Base-by-base conservation (phyloP, 2,113 vertebrate species). In the Phoenicopterus ruber region DNA sequence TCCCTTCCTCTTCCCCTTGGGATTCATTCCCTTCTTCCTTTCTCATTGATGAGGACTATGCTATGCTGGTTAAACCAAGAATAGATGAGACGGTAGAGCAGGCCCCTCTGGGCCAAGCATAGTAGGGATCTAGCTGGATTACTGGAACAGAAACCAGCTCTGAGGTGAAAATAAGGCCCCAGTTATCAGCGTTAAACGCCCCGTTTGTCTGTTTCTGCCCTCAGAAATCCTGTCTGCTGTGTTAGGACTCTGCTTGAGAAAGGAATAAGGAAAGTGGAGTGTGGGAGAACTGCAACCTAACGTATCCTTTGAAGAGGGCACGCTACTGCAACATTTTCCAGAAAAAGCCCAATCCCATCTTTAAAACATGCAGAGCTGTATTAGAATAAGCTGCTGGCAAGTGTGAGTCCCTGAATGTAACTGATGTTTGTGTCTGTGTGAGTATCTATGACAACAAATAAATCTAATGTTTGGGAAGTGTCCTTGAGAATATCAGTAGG, bases 381-480 rank as follows among this genome's bases (percentile, higher is more conserved):
- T 73, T 85, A 6, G 11, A 82, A 80, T 13, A 58, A 82, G 63
- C 77, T 89, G 81, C 58, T 96, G 94, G 91, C 81, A 76, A 94
- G 73, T 34, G 57, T 11, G 47, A 92, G 82, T 59, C 84, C 70
- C 85, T 90, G 78, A 61, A 70, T 50, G 36, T 32, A 38, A 22
- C n/a, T 58, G 42, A 50, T 87, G 92, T 77, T 92, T 94, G 90
- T 69, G 84, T 86, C 84, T 91, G 49, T 38, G 50, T 28, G 38
- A 93, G 92, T 96, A 86, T 93, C 96, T 95, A 85, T 97, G 94
- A 92, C 94, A 96, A 96, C 94, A 95, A 88, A 86, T 69, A 87
- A 66, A 88, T 69, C 58, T 47, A 5, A 32, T 34, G 26, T 70
- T 85, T 73, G 82, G 70, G 67, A 93, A 88, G 67, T 42, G 70